phyloP scores from a whole-genome alignment of 1,140 invertebrate genomes.

The Parasteatoda tepidariorum region DNA sequence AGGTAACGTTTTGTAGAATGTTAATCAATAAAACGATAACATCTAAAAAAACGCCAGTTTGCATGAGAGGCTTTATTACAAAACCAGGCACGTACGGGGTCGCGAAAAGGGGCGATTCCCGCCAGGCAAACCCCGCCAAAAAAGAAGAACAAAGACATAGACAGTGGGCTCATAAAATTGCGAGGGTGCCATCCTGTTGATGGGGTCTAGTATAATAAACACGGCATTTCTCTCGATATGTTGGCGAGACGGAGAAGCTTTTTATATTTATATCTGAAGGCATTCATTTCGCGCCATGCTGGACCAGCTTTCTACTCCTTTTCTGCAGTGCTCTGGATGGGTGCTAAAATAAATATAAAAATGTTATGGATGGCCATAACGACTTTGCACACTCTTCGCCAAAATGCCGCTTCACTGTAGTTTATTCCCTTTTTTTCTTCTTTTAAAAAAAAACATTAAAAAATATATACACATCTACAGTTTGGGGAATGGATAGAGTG shows the following conservation, averaged over 20 bases:
- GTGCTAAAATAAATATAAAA: constrained; percentile 5
- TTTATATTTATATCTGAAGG: constrained; percentile 44
- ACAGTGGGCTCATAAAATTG: too few relatives aligned
- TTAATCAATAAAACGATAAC: too few relatives aligned
- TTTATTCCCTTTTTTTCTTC: too few relatives aligned
- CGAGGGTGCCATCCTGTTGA: constrained; percentile 42
- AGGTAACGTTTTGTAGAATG: too few relatives aligned
- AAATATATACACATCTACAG: not conserved
- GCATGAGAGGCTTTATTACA: too few relatives aligned
- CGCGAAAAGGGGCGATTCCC: too few relatives aligned
- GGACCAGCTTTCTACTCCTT: not conserved
- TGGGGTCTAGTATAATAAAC: constrained; percentile 8
- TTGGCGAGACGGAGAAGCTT: not conserved
- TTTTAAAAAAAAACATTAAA: not conserved
- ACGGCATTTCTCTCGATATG: not conserved
- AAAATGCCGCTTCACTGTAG: not conserved
- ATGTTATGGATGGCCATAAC: not conserved
- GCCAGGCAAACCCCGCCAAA: not conserved
- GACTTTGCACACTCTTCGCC: not conserved
- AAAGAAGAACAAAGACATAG: too few relatives aligned
- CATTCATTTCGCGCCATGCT: constrained; percentile 15
- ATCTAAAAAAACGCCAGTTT: too few relatives aligned
- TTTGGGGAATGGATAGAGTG: not conserved
- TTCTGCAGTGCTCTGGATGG: constrained; percentile 1
- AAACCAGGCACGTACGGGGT: too few relatives aligned